Percentiles rank a stretch among this genome's conserved stretches.
phyloP scores from a whole-genome alignment of 2,113 vertebrate genomes.

The Oncorhynchus mykiss region DNA sequence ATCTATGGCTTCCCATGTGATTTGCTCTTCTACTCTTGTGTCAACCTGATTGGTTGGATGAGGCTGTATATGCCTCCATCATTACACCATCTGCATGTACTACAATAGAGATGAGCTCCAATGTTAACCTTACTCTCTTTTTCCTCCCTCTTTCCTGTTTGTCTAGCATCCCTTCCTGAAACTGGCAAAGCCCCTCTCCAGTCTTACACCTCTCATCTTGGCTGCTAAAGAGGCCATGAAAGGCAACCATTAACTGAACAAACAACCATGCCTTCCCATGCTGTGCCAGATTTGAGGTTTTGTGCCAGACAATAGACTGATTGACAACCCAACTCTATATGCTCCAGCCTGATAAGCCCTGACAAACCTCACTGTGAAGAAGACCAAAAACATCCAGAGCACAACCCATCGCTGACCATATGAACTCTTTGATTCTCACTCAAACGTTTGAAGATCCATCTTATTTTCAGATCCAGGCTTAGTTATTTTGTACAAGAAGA shows the following conservation, averaged over 20 bases:
- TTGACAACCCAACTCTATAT: constrained; percentile 47
- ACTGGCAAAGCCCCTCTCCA: constrained; percentile 96
- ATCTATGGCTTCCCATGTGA: neutral
- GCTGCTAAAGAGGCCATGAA: constrained; percentile 99
- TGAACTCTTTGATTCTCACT: constrained; percentile 54
- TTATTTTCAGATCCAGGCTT: constrained; percentile 56
- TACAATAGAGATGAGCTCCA: neutral
- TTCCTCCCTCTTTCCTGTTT: constrained; percentile 21
- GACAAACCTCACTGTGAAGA: constrained; percentile 71
- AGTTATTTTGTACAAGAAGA: constrained; percentile 57
- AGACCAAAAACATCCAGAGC: constrained; percentile 63
- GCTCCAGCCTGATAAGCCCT: constrained; percentile 64
- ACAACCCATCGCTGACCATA: constrained; percentile 60
- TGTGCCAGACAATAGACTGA: constrained; percentile 69
- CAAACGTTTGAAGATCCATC: constrained; percentile 62
- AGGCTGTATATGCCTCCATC: neutral
- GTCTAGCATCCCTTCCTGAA: constrained; percentile 96
- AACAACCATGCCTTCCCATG: constrained; percentile 35
- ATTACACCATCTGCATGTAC: too few relatives aligned
- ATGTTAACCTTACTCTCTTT: neutral
- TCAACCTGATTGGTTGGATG: neutral
- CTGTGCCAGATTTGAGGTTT: constrained; percentile 27
- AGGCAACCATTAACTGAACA: constrained; percentile 85
- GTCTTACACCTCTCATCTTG: constrained; percentile 95
- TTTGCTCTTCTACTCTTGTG: neutral